Evolutionary conservation across 2,888 invertebrate genomes (phyloP).

Genomic region (Hololepta plana): DNA sequence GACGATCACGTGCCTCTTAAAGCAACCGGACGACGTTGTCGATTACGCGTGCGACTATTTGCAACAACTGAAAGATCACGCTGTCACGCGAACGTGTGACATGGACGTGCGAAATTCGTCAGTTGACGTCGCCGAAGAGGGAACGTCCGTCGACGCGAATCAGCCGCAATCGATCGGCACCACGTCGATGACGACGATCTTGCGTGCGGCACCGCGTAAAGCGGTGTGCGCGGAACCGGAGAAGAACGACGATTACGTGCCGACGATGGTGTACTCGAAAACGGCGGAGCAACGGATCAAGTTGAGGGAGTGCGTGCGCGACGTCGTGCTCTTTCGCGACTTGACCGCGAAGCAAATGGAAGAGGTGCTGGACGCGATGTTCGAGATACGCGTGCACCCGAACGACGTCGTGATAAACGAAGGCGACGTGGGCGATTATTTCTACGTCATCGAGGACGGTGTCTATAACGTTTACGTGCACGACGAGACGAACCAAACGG

Average conservation of each 20-base stretch:
- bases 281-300: conserved; percentile 76
- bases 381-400: conserved; percentile 64
- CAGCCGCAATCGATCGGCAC: no score
- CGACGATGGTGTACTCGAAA: conserved; percentile 70
- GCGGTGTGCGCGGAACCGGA: conserved; percentile 25
- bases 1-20: conserved; percentile 1
- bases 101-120: background rate
- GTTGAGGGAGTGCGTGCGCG: conserved; percentile 63
- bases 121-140: no score
- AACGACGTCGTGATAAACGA: conserved; percentile 78
- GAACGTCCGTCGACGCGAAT: no score
- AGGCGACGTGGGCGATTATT: conserved; percentile 89
- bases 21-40: conserved; percentile 1
- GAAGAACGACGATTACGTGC: conserved; percentile 64
- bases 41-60: background rate
- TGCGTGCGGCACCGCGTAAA: no score
- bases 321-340: conserved; percentile 79
- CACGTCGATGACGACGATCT: no score
- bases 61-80: no score
- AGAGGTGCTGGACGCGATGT: conserved; percentile 88
- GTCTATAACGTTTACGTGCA: conserved; percentile 52
- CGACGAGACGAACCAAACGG: conserved; percentile 16
- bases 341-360: conserved; percentile 71
- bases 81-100: background rate
- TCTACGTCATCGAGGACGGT: conserved; percentile 85